Evolutionary conservation across 1,140 invertebrate genomes (phyloP), one percentile per base, ranked within the genome.

Genomic region (Zaprionus ornatus): DNA sequence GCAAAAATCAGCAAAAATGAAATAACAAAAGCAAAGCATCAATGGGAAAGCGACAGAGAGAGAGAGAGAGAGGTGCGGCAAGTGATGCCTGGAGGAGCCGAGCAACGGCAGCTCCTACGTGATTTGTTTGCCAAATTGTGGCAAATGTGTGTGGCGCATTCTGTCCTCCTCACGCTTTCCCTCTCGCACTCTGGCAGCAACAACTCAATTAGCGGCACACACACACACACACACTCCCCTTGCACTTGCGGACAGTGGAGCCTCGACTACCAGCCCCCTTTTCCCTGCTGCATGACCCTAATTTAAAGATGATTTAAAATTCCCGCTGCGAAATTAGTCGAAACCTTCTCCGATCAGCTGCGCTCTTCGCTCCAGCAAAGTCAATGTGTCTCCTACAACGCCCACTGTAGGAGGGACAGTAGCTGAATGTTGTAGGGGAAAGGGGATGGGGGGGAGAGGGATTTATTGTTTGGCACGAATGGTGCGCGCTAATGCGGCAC

Each of bases 261-360:
- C 12, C 40, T 35, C 37, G 4, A 7, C 40, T 45, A n/a, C 2
- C n/a, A 6, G 5, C n/a, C n/a, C 40, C 6, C 2, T 15, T 15
- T 2, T n/a, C n/a, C n/a, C n/a, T 40, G 15, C 40, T 75, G 84
- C 80, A 84, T 87, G 84, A 88, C 84, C 84, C 80, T 90, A 90
- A 88, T 88, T 88, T 88, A 88, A 88, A 88, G 84, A 88, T 88
- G 84, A 88, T 88, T 88, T 88, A 78, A 88, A 88, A 88, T 87
- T 84, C 84, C 84, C 84, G 84, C 84, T 81, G 78, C 84, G 80
- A 88, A 88, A 87, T 87, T 87, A 87, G 84, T 80, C 74, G 50
- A 87, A 87, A 88, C 40, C 40, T 45, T 67, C 69, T 77, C 57
- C 82, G 80, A 85, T 72, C 67, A 62, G 55, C 57, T 17, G 42